phyloP scores from a whole-genome alignment of 2,797 vertebrate genomes.

The Siniperca scherzeri region DNA sequence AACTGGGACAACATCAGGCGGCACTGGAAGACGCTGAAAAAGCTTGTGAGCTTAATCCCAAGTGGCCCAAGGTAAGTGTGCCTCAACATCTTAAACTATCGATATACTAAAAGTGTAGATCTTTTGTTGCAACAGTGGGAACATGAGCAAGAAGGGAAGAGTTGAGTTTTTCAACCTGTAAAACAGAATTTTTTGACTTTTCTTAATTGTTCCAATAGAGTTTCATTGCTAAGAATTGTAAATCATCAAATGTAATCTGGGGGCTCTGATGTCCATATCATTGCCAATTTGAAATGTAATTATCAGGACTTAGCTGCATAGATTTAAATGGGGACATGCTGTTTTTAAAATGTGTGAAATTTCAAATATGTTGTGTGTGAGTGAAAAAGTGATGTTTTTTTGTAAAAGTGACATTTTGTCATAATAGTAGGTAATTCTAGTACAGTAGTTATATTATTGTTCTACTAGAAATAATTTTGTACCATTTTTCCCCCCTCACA shows the following conservation, averaged over 20 bases:
- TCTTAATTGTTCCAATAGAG: neutral
- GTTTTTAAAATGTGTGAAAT: conserved; percentile 4
- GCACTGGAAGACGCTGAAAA: conserved; percentile 94
- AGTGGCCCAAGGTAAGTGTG: conserved; percentile 96
- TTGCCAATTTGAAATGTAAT: conserved; percentile 16
- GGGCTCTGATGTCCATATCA: neutral
- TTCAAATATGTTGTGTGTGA: neutral
- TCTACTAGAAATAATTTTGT: neutral
- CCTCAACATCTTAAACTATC: neutral
- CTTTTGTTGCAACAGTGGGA: neutral
- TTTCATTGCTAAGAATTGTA: neutral
- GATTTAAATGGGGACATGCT: neutral
- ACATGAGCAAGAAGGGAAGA: neutral
- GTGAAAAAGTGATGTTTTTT: neutral
- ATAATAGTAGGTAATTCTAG: neutral
- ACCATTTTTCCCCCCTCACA: neutral
- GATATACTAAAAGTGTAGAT: neutral
- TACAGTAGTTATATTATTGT: neutral
- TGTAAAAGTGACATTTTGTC: conserved; percentile 10
- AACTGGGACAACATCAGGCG: conserved; percentile 91
- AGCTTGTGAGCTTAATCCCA: conserved; percentile 94
- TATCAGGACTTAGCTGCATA: neutral
- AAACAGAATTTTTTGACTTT: conserved; percentile 17
- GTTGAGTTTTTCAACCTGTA: neutral
- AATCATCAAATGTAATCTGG: conserved; percentile 27